These are phyloP conservation scores for Neoarius graeffei DNA, from an alignment of 2,113 vertebrate genomes.

Conservation along the genomic window DNA sequence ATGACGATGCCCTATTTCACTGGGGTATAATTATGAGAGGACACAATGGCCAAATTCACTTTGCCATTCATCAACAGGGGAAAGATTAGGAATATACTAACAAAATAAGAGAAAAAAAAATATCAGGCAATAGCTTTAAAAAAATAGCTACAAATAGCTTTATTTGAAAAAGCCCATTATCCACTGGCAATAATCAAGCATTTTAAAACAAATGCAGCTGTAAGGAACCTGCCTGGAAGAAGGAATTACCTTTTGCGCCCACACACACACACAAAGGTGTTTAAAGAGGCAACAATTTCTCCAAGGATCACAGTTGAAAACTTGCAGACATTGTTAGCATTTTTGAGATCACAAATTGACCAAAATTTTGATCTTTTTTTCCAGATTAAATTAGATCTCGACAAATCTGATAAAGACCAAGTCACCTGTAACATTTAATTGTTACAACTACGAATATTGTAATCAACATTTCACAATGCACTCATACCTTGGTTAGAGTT, in stretches of 20 bases:
- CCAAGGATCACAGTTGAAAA: not conserved
- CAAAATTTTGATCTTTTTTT: not conserved
- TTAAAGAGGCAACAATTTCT: not conserved
- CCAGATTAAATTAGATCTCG: not conserved
- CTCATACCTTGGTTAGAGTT: not conserved
- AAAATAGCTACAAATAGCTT: not conserved
- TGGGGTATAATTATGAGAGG: not conserved
- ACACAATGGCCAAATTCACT: not conserved
- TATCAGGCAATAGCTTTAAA: not conserved
- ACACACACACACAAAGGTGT: not conserved
- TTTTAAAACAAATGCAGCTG: not conserved
- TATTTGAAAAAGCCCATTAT: not conserved
- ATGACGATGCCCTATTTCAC: not conserved
- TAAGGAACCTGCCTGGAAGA: not conserved
- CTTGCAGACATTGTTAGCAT: not conserved
- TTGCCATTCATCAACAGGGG: not conserved
- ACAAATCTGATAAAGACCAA: not conserved
- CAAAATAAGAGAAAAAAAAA: not conserved
- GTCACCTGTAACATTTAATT: not conserved
- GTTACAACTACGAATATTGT: not conserved
- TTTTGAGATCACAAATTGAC: not conserved
- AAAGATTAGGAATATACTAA: not conserved
- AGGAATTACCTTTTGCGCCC: not conserved
- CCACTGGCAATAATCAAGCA: not conserved
- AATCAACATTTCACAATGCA: not conserved